phyloP scores from a whole-genome alignment of 2,888 invertebrate species.

The Anarsia innoxiella region DNA sequence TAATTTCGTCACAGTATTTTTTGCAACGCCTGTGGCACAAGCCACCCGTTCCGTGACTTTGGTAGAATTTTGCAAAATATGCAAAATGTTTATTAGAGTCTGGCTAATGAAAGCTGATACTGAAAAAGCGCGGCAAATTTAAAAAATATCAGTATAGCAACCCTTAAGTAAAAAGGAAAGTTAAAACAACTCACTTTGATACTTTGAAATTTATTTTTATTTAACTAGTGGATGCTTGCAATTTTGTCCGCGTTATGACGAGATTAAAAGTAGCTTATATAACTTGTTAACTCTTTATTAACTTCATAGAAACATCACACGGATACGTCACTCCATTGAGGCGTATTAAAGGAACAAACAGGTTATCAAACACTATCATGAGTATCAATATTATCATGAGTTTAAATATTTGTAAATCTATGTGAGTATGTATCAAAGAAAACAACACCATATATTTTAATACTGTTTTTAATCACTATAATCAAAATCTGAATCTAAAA shows the following conservation, averaged over 20 bases:
- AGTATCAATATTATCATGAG: not conserved
- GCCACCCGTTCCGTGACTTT: slow-evolving; percentile 18
- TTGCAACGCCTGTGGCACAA: slow-evolving; percentile 18
- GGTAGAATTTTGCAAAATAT: slow-evolving; percentile 16
- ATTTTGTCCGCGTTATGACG: no score
- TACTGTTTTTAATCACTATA: slow-evolving; percentile 2
- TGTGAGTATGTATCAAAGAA: not conserved
- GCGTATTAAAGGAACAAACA: not conserved
- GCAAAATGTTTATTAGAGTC: slow-evolving; percentile 1
- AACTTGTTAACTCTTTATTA: not conserved
- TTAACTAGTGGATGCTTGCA: not conserved
- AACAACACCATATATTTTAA: not conserved
- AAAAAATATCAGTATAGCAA: slow-evolving; percentile 3
- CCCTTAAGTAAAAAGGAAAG: no score
- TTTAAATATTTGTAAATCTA: not conserved
- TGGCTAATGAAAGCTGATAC: slow-evolving; percentile 1
- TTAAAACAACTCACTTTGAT: no score
- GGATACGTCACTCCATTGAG: not conserved
- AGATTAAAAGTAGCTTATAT: not conserved
- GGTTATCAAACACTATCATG: not conserved
- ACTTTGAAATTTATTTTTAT: not conserved
- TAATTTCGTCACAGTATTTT: slow-evolving; percentile 21
- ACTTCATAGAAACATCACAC: not conserved
- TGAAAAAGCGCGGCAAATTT: slow-evolving; percentile 6
- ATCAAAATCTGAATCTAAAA: slow-evolving; percentile 10